Evolutionary conservation across 2,888 invertebrate species (phyloP), one percentile per base, ranked within the genome.

Genomic region (Siphlonurus alternatus): DNA sequence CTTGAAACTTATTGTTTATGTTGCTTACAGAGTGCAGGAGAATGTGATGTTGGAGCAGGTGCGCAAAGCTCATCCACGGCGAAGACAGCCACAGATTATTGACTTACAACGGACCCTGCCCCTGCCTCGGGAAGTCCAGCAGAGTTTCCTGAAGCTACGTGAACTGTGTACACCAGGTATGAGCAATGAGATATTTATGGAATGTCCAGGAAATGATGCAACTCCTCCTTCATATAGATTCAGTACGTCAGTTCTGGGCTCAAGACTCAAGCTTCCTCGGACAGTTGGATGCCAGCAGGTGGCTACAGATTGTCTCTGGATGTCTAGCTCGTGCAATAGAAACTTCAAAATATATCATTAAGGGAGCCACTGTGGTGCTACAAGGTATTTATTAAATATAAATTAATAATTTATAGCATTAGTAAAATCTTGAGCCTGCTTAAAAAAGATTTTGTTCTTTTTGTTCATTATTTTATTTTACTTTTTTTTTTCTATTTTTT

Each of bases 231-330:
- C 38, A 38, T 10, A 2, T 70, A 78, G 78, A 77, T 64, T 77
- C 74, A 65, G 73, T 76, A 63, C 73, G 77, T 56, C 78, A 78
- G 68, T 78, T 76, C 62, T 78, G 84, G 83, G 71, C 83, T 64
- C 90, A 91, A 74, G 93, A 93, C 75, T 85, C 85, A 61, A 87
- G 87, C 74, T 93, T 89, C 77, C 85, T 87, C 72, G 84, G 86
- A 2, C 76, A 84, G 59, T 74, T 93, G 68, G 92, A 90, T 70
- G 85, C 85, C 70, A 88, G 89, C 61, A 87, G 88, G 70, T 97
- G 97, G 97, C 78, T 95, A 66, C 81, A 84, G 23, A 81, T 87
- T 74, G 88, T 95, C 53, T 86, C 89, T 2, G 79, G 81, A 68
- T 91, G 91, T 75, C 77, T 96, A 66, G 77, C 82, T 63, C 85